Base-by-base conservation (phyloP, 2,113 vertebrate genomes). In the Thryonomys swinderianus region DNA sequence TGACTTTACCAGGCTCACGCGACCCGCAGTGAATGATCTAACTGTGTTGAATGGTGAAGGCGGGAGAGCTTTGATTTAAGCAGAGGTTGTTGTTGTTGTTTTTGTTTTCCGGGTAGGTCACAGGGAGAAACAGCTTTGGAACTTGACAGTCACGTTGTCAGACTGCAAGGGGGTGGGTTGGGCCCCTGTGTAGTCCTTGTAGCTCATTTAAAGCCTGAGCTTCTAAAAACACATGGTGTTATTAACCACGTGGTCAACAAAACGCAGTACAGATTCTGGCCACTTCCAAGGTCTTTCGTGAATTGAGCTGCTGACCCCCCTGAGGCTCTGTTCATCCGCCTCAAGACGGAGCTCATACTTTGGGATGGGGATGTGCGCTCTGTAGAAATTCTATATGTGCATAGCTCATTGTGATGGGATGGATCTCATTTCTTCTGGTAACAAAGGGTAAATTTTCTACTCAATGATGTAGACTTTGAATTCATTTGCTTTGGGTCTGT, bases 401-500 rank as follows among this genome's bases (percentile, higher is more conserved):
- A 73, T 34, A 37, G 3, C 7, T 61, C 80, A 23, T 69, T 82
- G 23, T 91, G 62, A 82, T 92, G 80, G 67, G 5, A 45, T 42
- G 55, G 59, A 91, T 74, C 69, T 80, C 48, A 81, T 51, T 80
- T 88, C 17, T 91, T 89, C 79, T 18, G 25, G 20, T 53, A 92
- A 67, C 13, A 59, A 25, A 23, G 4, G 18, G 32, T 62, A 55
- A 3, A 64, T 61, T 93, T 87, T 67, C 73, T 89, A 90, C 30
- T 62, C 40, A 18, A 23, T 90, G 45, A 48, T 57, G 9, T 14
- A 48, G 27, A 78, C 57, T 78, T 76, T 34, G 53, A 2, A 84
- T 95, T 87, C 74, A 83, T 67, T 95, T 93, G 20, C 51, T 92
- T 9, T 21, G 10, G 57, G 62, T 45, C 55, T 17, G 18, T 91